Conservation (phyloP, 2,113 vertebrate genomes). For the Hippocampus barbouri region DNA sequence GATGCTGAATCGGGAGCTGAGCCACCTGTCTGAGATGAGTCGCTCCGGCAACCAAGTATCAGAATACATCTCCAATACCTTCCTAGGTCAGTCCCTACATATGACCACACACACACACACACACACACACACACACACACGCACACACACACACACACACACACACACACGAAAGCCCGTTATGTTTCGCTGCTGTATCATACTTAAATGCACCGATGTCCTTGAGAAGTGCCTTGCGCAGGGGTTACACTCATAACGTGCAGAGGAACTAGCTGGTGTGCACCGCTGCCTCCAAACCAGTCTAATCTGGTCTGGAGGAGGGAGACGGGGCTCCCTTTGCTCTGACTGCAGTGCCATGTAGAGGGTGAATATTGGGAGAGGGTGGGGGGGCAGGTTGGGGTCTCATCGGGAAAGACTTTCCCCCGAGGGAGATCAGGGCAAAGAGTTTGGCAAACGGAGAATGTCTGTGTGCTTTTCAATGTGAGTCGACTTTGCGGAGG, state of each 20-base stretch:
- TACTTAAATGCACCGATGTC: not conserved
- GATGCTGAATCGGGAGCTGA: constrained; percentile 97
- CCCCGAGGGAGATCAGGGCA: constrained; percentile 24
- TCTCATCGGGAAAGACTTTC: constrained; percentile 31
- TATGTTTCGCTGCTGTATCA: not conserved
- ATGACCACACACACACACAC: constrained; percentile 2
- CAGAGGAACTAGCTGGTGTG: constrained; percentile 26
- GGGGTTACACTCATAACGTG: constrained; percentile 29
- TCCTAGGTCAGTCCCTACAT: constrained; percentile 82
- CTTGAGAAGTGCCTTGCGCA: constrained; percentile 6
- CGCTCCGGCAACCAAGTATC: constrained; percentile 98
- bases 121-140: not conserved
- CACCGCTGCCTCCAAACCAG: constrained; percentile 54
- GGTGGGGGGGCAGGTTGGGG: not conserved
- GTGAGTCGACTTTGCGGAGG: not conserved
- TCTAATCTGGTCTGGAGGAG: constrained; percentile 57
- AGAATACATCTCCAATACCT: constrained; percentile 98
- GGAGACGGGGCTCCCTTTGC: constrained; percentile 23
- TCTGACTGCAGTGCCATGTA: constrained; percentile 39
- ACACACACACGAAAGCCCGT: not conserved
- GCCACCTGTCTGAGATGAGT: constrained; percentile 97
- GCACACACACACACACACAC: constrained; percentile 3
- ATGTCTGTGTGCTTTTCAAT: constrained; percentile 13
- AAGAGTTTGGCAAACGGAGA: constrained; percentile 9
- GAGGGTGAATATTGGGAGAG: not conserved